These are phyloP conservation scores for Corythornis leucogaster DNA, from an alignment of 2,797 vertebrate species.

Conservation along the genomic window DNA sequence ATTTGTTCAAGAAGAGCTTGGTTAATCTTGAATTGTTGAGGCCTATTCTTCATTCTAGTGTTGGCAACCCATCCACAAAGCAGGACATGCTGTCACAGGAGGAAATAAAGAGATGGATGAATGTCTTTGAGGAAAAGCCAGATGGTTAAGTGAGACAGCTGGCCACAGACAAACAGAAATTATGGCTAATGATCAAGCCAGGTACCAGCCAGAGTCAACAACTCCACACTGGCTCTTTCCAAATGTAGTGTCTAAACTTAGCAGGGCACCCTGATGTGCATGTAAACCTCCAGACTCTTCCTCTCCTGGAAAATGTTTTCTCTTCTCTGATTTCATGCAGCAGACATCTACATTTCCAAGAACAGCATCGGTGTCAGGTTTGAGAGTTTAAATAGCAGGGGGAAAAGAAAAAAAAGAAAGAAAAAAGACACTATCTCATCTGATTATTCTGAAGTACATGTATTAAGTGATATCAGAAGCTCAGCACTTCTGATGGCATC, in stretches of 20 bases:
- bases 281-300: neutral
- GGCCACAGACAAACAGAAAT: constrained; percentile 11
- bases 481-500: neutral
- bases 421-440: neutral
- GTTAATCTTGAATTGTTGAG: neutral
- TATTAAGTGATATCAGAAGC: neutral
- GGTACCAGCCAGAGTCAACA: constrained; percentile 44
- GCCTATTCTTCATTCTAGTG: neutral
- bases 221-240: neutral
- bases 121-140: constrained; percentile 20
- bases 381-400: neutral
- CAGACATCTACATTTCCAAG: neutral
- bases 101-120: constrained; percentile 5
- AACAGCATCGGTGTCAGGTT: neutral
- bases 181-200: constrained; percentile 7
- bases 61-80: neutral
- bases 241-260: neutral
- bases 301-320: constrained; percentile 9
- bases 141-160: constrained; percentile 10
- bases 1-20: neutral
- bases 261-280: neutral
- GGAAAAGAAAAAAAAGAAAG: neutral
- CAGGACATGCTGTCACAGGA: neutral
- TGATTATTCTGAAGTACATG: neutral
- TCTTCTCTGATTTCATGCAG: neutral